Evolutionary conservation across 1,140 invertebrate species (phyloP), one percentile per base, ranked within the genome.

Genomic region (Penaeus japonicus): DNA sequence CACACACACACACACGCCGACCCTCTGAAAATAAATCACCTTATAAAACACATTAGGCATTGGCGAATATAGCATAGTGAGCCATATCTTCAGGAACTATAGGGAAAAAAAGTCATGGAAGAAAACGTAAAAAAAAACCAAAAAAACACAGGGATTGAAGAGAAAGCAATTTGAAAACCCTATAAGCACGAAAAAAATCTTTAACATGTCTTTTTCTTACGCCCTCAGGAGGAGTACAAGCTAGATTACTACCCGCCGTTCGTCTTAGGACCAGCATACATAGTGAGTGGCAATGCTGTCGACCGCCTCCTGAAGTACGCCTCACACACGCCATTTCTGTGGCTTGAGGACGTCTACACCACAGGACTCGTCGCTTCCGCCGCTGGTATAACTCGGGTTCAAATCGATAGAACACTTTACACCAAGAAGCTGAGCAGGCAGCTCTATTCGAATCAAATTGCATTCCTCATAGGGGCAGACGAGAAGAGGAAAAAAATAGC

Each of bases 321-420:
- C 15, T 65, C 81, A 17, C 77, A 90, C 27, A 91, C 91, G 18
- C 91, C 91, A 22, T 92, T 92, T 80, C 91, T 93, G 86, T 92
- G 92, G 91, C 82, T 93, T 82, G 93, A 94, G 87, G 93, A 94
- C 89, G 93, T 93, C 5, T 94, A 91, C 89, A 90, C 93, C 17
- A 94, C 93, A 4, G 93, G 93, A 10, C 91, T 93, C 7, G 89
- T 93, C 10, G 92, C 92, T 4, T 89, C 90, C 30, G 86, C 89
- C 1, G 91, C 91, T 4, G 91, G 90, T 12, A n/a, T 87, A 22
- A 73, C 59, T 5, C 85, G 53, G n/a, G 54, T 62, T 4, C 55
- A 87, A 7, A 35, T 17, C 15, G 85, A 65, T 35, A 81, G 53
- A 35, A 65, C 18, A 1, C 85, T 87, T 17, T 87, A 87, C 59